Conservation (phyloP, 2,888 invertebrate species). For the Trissoscelio sp. region DNA sequence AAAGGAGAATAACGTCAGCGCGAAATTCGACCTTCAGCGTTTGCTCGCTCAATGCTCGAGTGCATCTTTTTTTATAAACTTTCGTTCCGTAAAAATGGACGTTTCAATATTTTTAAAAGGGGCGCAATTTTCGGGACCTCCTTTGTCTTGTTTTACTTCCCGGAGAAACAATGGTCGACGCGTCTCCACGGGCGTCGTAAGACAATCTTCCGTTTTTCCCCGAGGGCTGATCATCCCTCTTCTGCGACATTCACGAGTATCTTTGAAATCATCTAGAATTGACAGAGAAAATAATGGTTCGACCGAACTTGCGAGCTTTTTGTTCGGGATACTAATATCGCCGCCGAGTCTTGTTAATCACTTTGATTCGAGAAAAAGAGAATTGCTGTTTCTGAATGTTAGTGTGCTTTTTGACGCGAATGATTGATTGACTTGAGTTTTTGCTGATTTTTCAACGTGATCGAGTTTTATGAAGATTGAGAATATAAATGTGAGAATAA, state of each 20-base stretch:
- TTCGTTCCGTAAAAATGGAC: background rate
- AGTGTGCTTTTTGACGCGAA: background rate
- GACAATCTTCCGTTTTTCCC: conserved; percentile 44
- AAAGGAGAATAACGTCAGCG: background rate
- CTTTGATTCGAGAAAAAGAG: conserved; percentile 19
- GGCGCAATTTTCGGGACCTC: background rate
- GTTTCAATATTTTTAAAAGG: conserved; percentile 30
- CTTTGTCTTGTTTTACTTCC: conserved; percentile 30
- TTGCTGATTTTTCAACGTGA: too few species aligned
- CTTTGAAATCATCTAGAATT: conserved; percentile 46
- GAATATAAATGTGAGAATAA: too few species aligned
- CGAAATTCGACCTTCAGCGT: background rate
- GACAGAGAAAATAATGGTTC: conserved; percentile 51
- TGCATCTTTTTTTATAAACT: background rate
- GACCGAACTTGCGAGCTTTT: conserved; percentile 33
- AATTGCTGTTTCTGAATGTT: conserved; percentile 19
- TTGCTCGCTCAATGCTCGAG: background rate
- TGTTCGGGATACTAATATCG: conserved; percentile 28
- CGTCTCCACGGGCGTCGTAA: conserved; percentile 22
- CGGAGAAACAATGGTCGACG: conserved; percentile 26
- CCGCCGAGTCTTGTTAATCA: conserved; percentile 27
- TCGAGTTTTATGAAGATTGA: too few species aligned
- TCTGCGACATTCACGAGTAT: conserved; percentile 27
- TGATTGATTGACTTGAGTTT: conserved; percentile 1
- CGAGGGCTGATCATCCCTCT: conserved; percentile 37